Base-by-base conservation (phyloP, 1,140 invertebrate genomes). In the Heliconius hermathena region DNA sequence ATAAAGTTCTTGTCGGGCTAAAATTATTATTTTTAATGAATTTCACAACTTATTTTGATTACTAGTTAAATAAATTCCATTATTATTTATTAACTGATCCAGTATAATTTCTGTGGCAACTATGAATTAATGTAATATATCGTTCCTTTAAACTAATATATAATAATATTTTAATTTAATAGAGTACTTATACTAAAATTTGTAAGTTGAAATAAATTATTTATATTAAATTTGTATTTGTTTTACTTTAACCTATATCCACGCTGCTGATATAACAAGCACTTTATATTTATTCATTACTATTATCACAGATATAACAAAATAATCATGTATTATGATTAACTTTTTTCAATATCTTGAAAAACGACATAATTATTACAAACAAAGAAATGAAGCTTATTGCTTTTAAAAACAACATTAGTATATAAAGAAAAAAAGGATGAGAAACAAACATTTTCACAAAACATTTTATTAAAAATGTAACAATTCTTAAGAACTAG, bases 381-480 rank as follows among this genome's bases (percentile, higher is more conserved):
- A 22, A 20, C 52, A 57, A 20, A n/a, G 0, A n/a, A n/a, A 22
- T 57, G 33, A 6, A 8, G 1, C 5, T 54, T 57, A 9, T 57
- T n/a, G 33, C 33, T 20, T n/a, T 22, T n/a, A 9, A 22, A 6
- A 57, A 57, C 6, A n/a, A 18, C 20, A 71, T 71, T 46, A 3
- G 16, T 41, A 73, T 16, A 8, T 70, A 22, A 72, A 72, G 1
- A 29, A 52, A 77, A 77, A 16, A 1, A 36, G 6, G 33, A 36
- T 36, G 33, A 36, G 33, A 36, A 77, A 54, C 11, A 46, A 36
- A 66, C n/a, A 52, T 49, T 78, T 73, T 57, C 72, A 78, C 71
- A 78, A 78, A 74, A 78, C 76, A 73, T 46, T 78, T 78, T 78
- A 78, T 78, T 78, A 38, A 78, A 77, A 78, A 78, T 78, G 76